A percentile compares a stretch with the other conserved stretches of the same genome.
Conservation (phyloP, 2,113 vertebrate species). For the Prolemur simus region DNA sequence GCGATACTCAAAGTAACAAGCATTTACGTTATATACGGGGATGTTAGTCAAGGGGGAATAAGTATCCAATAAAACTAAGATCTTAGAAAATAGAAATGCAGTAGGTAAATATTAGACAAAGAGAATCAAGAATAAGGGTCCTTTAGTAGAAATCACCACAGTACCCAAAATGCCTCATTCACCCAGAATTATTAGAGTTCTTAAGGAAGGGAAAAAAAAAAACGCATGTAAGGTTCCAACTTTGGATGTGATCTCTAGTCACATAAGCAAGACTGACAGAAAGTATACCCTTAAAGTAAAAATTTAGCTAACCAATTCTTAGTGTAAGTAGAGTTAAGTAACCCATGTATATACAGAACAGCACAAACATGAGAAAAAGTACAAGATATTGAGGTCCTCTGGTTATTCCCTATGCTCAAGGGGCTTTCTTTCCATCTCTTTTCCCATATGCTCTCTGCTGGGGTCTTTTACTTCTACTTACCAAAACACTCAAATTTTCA, state of each 20-base stretch:
- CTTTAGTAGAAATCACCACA: background rate
- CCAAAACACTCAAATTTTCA: constrained; percentile 14
- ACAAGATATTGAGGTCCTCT: background rate
- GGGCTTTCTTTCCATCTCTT: background rate
- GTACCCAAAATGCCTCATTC: background rate
- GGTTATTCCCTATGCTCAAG: background rate
- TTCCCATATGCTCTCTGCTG: background rate
- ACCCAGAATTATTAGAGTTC: background rate
- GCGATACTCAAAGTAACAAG: constrained; percentile 17
- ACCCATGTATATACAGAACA: background rate
- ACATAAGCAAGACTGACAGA: background rate
- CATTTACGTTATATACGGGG: constrained; percentile 1
- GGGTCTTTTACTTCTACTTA: constrained; percentile 7
- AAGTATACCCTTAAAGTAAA: background rate
- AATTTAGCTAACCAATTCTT: background rate
- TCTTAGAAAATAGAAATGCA: constrained; percentile 21
- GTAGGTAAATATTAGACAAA: constrained; percentile 7
- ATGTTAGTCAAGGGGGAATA: background rate
- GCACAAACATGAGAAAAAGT: background rate
- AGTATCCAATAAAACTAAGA: constrained; percentile 39
- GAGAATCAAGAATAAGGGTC: constrained; percentile 1
- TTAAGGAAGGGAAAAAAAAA: background rate
- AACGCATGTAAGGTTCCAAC: background rate
- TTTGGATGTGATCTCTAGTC: background rate
- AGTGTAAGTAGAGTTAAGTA: background rate